Percentiles rank a stretch among this genome's conserved stretches.
These are phyloP conservation scores for Scaeva pyrastri DNA, from an alignment of 2,888 invertebrate genomes.

Conservation along the genomic window DNA sequence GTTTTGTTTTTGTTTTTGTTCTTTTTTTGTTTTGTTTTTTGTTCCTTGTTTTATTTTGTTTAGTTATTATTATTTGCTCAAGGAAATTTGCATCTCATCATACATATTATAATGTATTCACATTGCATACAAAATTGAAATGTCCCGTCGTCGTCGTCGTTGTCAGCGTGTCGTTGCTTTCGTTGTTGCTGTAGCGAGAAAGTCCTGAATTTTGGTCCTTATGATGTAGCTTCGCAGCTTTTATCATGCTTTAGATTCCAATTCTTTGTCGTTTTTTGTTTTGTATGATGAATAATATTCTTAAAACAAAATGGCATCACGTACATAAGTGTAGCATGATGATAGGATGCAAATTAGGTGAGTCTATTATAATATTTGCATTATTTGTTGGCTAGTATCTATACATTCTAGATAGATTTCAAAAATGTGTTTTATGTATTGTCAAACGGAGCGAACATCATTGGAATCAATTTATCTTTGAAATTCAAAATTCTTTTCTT, in stretches of 20 bases:
- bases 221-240: neutral
- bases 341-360: conserved; percentile 74
- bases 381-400: neutral
- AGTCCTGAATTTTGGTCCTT: neutral
- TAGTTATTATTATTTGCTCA: conserved; percentile 28
- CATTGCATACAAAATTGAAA: conserved; percentile 74
- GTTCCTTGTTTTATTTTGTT: neutral
- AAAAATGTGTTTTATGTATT: conserved; percentile 27
- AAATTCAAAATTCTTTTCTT: neutral
- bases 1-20: neutral
- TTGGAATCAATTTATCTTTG: conserved; percentile 50
- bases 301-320: conserved; percentile 73
- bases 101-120: conserved; percentile 76
- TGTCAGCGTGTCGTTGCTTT: conserved; percentile 8
- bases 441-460: conserved; percentile 24
- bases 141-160: conserved; percentile 48
- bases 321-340: conserved; percentile 66
- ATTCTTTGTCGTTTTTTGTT: neutral
- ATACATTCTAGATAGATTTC: neutral
- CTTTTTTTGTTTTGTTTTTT: neutral
- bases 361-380: conserved; percentile 38
- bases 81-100: conserved; percentile 35
- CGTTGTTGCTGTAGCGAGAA: conserved; percentile 2
- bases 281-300: conserved; percentile 70
- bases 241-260: neutral